Conservation (phyloP, 2,113 vertebrate species). For the Phoxinus phoxinus region DNA sequence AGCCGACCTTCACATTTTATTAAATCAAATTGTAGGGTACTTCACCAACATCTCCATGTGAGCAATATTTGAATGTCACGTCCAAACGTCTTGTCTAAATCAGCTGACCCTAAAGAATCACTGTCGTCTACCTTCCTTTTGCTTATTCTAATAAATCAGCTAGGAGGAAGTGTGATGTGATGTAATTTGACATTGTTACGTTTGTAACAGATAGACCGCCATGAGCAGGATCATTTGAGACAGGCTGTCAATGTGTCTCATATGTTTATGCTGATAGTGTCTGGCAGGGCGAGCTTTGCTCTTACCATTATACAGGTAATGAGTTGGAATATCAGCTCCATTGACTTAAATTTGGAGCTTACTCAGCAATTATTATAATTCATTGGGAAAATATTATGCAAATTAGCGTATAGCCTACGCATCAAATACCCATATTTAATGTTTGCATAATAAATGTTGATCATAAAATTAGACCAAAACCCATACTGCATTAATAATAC, state of each 20-base stretch:
- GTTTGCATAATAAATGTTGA: neutral
- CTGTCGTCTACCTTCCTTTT: neutral
- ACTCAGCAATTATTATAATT: neutral
- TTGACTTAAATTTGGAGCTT: neutral
- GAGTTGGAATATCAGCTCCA: conserved; percentile 9
- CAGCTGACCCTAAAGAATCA: conserved; percentile 5
- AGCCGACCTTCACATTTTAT: neutral
- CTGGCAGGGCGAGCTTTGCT: conserved; percentile 41
- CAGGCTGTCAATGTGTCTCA: conserved; percentile 61
- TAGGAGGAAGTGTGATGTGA: conserved; percentile 52
- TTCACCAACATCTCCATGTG: conserved; percentile 28
- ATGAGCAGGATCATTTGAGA: conserved; percentile 51
- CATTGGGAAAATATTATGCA: neutral
- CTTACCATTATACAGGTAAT: conserved; percentile 23
- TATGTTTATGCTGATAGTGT: conserved; percentile 57
- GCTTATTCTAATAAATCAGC: conserved; percentile 35
- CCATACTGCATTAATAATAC: conserved; percentile 4
- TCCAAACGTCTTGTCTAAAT: conserved; percentile 17
- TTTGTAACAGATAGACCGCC: conserved; percentile 54
- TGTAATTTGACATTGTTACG: conserved; percentile 55
- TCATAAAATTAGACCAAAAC: neutral
- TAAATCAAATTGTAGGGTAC: neutral
- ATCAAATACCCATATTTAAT: conserved; percentile 2
- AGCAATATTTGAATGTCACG: conserved; percentile 22
- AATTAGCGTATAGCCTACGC: neutral